Conservation (phyloP, 1,140 invertebrate genomes). For the Coelopa frigida region DNA sequence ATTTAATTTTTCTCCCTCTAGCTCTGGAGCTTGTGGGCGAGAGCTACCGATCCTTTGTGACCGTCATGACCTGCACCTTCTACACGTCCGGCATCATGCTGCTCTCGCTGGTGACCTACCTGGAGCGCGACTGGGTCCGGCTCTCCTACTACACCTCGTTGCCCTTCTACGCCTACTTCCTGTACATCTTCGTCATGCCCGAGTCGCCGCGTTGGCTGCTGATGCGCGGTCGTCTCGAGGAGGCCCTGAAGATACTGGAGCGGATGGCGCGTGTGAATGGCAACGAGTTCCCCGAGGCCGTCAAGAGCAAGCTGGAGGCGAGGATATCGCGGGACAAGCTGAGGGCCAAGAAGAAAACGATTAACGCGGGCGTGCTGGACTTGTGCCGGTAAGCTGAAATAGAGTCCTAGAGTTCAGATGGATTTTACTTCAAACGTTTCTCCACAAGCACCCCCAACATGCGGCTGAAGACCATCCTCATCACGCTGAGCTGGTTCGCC, state of each 20-base stretch:
- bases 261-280: conserved; percentile 68
- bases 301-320: conserved; percentile 62
- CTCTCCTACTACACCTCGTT: conserved; percentile 71
- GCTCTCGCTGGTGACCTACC: conserved; percentile 71
- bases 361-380: conserved; percentile 59
- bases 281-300: conserved; percentile 63
- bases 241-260: conserved; percentile 70
- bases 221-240: conserved; percentile 68
- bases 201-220: conserved; percentile 81
- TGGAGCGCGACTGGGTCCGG: conserved; percentile 73
- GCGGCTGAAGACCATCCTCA: conserved; percentile 63
- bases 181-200: conserved; percentile 78
- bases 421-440: too few relatives aligned
- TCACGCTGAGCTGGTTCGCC: conserved; percentile 63
- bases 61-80: conserved; percentile 82
- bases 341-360: conserved; percentile 54
- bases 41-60: conserved; percentile 83
- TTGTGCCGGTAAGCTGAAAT: conserved; percentile 55
- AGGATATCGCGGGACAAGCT: conserved; percentile 43
- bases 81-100: conserved; percentile 80
- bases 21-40: conserved; percentile 83
- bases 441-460: conserved; percentile 68
- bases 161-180: conserved; percentile 76
- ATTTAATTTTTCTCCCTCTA: conserved; percentile 47
- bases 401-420: background rate